Evolutionary conservation across 1,140 invertebrate genomes (phyloP).

Genomic region (Diorhabda sublineata): DNA sequence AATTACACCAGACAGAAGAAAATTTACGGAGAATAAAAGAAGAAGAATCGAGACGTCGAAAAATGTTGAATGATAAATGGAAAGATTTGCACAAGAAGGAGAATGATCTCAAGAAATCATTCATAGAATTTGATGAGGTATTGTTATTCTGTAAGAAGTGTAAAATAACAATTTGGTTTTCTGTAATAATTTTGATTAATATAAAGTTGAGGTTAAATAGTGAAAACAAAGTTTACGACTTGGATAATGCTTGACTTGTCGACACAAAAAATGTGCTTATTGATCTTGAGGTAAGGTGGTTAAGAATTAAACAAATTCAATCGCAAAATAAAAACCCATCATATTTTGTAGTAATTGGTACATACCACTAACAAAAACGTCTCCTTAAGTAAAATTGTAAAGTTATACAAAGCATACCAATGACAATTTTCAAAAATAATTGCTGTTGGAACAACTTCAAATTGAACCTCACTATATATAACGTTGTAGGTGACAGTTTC

Average conservation of each 20-base stretch:
- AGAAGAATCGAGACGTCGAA: conserved; percentile 15
- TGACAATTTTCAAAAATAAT: too few species aligned
- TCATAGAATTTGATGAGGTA: conserved; percentile 27
- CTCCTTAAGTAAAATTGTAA: too few species aligned
- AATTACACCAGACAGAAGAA: conserved; percentile 20
- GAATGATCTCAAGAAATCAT: conserved; percentile 20
- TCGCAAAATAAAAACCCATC: too few species aligned
- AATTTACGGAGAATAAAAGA: conserved; percentile 16
- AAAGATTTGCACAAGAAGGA: conserved; percentile 25
- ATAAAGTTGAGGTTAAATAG: background rate
- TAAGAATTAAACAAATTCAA: too few species aligned
- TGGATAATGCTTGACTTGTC: background rate
- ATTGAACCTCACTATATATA: too few species aligned
- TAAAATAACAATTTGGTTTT: background rate
- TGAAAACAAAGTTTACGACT: background rate
- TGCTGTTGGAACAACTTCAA: too few species aligned
- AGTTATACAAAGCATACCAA: too few species aligned
- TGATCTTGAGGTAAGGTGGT: too few species aligned
- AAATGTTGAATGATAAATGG: conserved; percentile 22
- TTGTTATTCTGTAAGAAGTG: background rate
- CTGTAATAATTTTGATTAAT: background rate
- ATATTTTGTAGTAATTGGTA: too few species aligned
- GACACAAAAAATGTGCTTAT: background rate
- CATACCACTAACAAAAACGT: too few species aligned
- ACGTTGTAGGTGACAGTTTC: too few species aligned